Evolutionary conservation across 2,888 invertebrate genomes (phyloP), one percentile per base, ranked within the genome.

Genomic region (Polyommatus iphigenia): DNA sequence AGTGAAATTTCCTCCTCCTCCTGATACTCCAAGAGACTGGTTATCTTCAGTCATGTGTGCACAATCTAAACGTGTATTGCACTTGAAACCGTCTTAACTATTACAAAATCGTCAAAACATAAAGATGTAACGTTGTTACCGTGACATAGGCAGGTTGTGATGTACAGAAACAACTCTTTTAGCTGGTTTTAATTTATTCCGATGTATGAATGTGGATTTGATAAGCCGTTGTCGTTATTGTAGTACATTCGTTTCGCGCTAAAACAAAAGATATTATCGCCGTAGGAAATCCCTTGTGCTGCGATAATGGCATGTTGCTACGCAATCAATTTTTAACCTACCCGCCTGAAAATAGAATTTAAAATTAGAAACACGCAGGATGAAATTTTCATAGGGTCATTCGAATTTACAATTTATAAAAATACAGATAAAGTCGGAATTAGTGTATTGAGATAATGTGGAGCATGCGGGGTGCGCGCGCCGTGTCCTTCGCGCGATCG

Each of bases 401-500:
- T 54, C 1, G 29, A 75, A 50, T 75, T 75, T 75, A 50, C 2
- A 50, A 18, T 15, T 24, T 75, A 59, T 77, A 13, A 71, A 67
- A 80, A 75, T 46, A 67, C 18, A 59, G 20, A 13, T 36, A 72
- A n/a, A 13, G 24, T 41, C 29, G 36, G 18, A 24, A 46, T 57
- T 76, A 50, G 50, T 71, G 41, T 78, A 76, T 72, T 20, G 78
- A 77, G 77, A 57, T 29, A 77, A 72, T 78, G 67, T 77, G 15
- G 62, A 71, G 78, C 82, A 24, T 84, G 84, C 82, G 79, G 78
- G 13, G 15, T 90, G 92, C 91, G 92, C 91, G 90, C 91, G 91
- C 87, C 82, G 62, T 88, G 91, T 91, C 92, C 92, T 92, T 91
- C 87, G 82, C 41, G 59, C 79, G 80, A 92, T 92, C 90, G 92